Evolutionary conservation across 2,888 invertebrate genomes (phyloP), one percentile per base, ranked within the genome.

Genomic region (Drosophila paramelanica): DNA sequence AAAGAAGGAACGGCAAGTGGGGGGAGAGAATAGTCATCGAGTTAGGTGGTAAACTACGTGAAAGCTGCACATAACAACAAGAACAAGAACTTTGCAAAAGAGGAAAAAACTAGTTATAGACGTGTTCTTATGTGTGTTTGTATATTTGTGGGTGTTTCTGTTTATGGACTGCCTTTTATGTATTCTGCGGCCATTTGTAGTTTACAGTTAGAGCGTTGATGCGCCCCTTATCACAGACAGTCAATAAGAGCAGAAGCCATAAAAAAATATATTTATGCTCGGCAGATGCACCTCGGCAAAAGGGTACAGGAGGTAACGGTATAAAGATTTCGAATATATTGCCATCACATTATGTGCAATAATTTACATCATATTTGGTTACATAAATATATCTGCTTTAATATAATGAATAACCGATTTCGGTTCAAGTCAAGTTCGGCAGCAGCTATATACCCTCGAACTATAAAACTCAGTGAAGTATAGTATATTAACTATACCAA

Each of bases 191-290:
- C 79, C 70, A 85, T 85, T 85, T 85, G 77, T 81, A 82, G 85
- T 77, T 77, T 64, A 70, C 70, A 75, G 70, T 68, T 67, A 68
- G 51, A 57, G 53, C 36, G 67, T 33, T 65, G 46, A 66, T 62
- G 64, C 68, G 49, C 27, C 51, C 25, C 65, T 77, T 79, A 79
- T 77, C 83, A 67, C 56, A 45, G 51, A 58, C 61, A 56, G 53
- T 67, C 53, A 52, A 52, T 69, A 64, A 52, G 45, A 57, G 43
- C 61, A 60, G 67, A 47, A 79, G 49, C 61, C 71, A 83, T 82
- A 81, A 81, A 81, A 81, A 78, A 56, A 57, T 73, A 82, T 72
- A 73, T 81, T 82, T 81, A 56, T 67, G 69, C 67, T 67, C 69
- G 57, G 59, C 58, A 68, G 72, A 70, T 65, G 62, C 67, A 72